Evolutionary conservation across 2,113 vertebrate species (phyloP).

Genomic region (Natator depressus): DNA sequence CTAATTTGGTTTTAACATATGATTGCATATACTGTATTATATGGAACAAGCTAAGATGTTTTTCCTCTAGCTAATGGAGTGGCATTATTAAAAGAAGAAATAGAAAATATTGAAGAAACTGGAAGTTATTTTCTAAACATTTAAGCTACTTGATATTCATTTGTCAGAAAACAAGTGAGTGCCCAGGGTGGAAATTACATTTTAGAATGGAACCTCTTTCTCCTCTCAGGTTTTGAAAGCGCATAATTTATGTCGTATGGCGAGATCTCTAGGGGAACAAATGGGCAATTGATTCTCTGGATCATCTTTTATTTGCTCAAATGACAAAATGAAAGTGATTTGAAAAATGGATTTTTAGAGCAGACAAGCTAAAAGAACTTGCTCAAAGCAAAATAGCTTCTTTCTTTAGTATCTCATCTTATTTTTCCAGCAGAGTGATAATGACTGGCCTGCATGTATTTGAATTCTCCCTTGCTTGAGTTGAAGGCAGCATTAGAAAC

Average conservation of each 20-base stretch:
- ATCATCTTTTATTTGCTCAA: constrained; percentile 62
- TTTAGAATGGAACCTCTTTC: constrained; percentile 40
- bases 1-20: background rate
- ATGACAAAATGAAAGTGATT: constrained; percentile 51
- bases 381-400: constrained; percentile 28
- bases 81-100: constrained; percentile 27
- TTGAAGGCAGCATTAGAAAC: constrained; percentile 31
- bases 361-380: constrained; percentile 44
- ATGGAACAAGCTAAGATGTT: constrained; percentile 34
- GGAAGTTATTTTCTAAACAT: constrained; percentile 54
- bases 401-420: constrained; percentile 27
- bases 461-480: constrained; percentile 8
- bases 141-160: constrained; percentile 58
- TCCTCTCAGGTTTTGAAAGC: constrained; percentile 45
- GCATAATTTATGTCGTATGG: constrained; percentile 51
- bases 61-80: constrained; percentile 14
- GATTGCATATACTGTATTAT: background rate
- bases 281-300: constrained; percentile 48
- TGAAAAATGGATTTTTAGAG: constrained; percentile 5
- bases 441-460: background rate
- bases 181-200: constrained; percentile 35
- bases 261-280: constrained; percentile 45
- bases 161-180: constrained; percentile 56
- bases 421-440: constrained; percentile 13
- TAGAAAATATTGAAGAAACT: constrained; percentile 40